Evolutionary conservation across 2,797 vertebrate genomes (phyloP), one percentile per base, ranked within the genome.

Genomic region (Argya squamiceps): DNA sequence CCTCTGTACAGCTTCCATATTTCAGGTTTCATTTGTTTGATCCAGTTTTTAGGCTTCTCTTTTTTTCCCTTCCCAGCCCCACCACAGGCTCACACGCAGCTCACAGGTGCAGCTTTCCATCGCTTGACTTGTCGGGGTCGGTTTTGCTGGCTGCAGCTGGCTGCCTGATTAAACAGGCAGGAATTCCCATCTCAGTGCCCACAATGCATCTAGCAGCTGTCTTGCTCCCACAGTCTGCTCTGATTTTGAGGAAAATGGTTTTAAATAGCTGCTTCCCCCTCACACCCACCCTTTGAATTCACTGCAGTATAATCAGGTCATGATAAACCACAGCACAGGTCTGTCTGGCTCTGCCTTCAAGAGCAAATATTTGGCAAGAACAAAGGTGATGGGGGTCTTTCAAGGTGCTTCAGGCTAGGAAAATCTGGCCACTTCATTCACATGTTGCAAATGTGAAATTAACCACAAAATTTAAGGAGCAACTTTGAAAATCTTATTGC

Each of bases 141-240:
- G 47, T 63, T 95, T 59, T 90, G 84, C 59, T 0, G 14, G 23
- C 49, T 91, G 84, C 84, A 58, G 36, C 73, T 68, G 67, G 60
- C 56, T 92, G 82, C 78, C 76, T 36, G 65, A 95, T 89, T 59
- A 71, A 90, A 91, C 43, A 91, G 85, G 53, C 79, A 89, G 69
- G 53, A 93, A 95, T 92, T 94, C 83, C 81, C 87, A 74, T 26
- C 67, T 83, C 77, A 17, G 21, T 67, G 71, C 87, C 91, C 84
- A 29, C 64, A 79, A 71, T 10, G 43, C 58, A 81, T 71, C 76
- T 50, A 93, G 86, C 93, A 94, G 75, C 92, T 96, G 92, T 81
- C 63, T 78, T 27, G 46, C 32, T 93, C 50, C 62, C 4, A 1
- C 12, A 59, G 60, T 34, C 44, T 37, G 62, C 79, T 88, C 93